Evolutionary conservation across 2,888 invertebrate species (phyloP).

Genomic region (Smittia aterrima): DNA sequence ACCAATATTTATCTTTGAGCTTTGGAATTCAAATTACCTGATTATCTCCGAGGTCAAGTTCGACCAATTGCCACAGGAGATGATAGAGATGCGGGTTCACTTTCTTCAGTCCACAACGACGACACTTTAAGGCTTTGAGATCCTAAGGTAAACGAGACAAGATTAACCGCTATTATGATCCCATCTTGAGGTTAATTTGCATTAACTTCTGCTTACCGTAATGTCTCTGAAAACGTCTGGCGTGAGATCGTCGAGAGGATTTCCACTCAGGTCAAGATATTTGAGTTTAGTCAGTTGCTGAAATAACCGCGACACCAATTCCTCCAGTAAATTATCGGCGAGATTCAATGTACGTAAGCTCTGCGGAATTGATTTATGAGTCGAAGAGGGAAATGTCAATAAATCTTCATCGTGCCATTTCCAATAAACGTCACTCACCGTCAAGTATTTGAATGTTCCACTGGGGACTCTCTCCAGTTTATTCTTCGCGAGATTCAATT

Average conservation of each 20-base stretch:
- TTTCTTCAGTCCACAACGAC: slow-evolving; percentile 68
- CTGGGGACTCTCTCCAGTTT: slow-evolving; percentile 71
- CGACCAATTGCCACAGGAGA: slow-evolving; percentile 67
- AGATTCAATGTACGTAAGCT: slow-evolving; percentile 67
- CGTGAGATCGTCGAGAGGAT: slow-evolving; percentile 69
- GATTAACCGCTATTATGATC: not conserved
- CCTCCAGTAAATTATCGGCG: slow-evolving; percentile 65
- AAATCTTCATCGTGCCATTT: no score
- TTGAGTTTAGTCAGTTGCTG: slow-evolving; percentile 70
- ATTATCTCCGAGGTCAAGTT: slow-evolving; percentile 75
- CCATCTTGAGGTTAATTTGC: slow-evolving; percentile 1
- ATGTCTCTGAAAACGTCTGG: slow-evolving; percentile 77
- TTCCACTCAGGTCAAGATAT: slow-evolving; percentile 71
- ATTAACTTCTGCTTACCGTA: slow-evolving; percentile 55
- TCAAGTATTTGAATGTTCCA: slow-evolving; percentile 71
- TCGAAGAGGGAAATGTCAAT: no score
- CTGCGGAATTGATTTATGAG: slow-evolving; percentile 50
- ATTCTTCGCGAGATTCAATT: slow-evolving; percentile 72
- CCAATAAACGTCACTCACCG: slow-evolving; percentile 45
- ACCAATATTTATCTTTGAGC: not conserved
- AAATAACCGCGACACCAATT: slow-evolving; percentile 70
- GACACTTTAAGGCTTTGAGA: slow-evolving; percentile 68
- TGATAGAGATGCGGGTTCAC: slow-evolving; percentile 79
- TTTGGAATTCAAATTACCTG: slow-evolving; percentile 51
- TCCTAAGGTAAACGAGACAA: slow-evolving; percentile 58